Percentiles rank a stretch among this genome's conserved stretches.
phyloP scores from a whole-genome alignment of 2,113 vertebrate species.

The Meriones unguiculatus region DNA sequence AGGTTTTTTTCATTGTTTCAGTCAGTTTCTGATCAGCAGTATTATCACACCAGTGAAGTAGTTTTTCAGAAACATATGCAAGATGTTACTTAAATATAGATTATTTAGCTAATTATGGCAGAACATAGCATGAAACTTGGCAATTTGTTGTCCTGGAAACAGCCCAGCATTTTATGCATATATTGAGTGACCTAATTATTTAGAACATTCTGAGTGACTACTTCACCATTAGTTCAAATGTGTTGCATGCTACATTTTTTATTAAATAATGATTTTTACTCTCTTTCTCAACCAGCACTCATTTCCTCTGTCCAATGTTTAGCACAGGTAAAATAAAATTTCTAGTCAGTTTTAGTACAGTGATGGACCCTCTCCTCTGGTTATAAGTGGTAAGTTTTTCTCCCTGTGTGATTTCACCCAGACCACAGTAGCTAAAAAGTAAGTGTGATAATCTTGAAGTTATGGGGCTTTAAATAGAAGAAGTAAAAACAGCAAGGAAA shows the following conservation, averaged over 20 bases:
- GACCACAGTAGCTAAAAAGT: background rate
- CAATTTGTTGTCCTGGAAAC: conserved; percentile 66
- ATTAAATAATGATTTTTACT: conserved; percentile 27
- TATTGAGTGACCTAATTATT: conserved; percentile 47
- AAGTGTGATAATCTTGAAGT: conserved; percentile 41
- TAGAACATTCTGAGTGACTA: conserved; percentile 50
- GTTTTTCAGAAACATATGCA: conserved; percentile 40
- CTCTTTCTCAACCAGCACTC: background rate
- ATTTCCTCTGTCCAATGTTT: conserved; percentile 19
- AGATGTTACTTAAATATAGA: conserved; percentile 70
- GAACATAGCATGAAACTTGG: conserved; percentile 44
- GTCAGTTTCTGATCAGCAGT: conserved; percentile 33
- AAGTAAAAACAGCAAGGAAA: conserved; percentile 28
- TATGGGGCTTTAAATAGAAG: background rate
- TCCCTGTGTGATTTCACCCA: background rate
- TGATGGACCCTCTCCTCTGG: background rate
- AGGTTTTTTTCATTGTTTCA: background rate
- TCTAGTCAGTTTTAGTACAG: no score
- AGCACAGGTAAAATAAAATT: background rate
- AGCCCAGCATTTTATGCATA: conserved; percentile 10
- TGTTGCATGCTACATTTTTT: conserved; percentile 35
- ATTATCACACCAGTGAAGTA: background rate
- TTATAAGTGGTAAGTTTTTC: background rate
- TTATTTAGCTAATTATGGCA: conserved; percentile 58
- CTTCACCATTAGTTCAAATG: conserved; percentile 34